Base-by-base conservation (phyloP, 2,888 invertebrate species). In the Aphodius sticticus region DNA sequence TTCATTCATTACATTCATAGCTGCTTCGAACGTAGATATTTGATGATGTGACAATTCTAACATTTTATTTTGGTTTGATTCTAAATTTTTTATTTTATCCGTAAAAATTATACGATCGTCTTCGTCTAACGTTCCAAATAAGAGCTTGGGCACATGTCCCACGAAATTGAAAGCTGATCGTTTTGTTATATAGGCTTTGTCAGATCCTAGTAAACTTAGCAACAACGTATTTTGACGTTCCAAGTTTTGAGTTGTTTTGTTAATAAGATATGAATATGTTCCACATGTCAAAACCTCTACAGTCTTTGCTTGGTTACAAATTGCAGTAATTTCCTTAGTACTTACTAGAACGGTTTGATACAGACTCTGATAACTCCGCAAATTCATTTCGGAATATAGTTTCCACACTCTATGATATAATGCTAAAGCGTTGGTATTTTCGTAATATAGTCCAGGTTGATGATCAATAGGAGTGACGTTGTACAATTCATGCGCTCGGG, bases 91-190 rank as follows among this genome's bases (percentile, higher is more conserved):
- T 38, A 38, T 38, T 38, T 38, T 38, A 38, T 38, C 38, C 38
- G 38, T 38, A 38, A 38, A 38, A 38, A 38, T 38, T 38, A 38
- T 38, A 38, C 38, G 38, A 38, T 38, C 38, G 7, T 38, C 38
- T 38, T 38, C 38, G 38, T 38, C 38, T 7, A 38, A 38, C 38
- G 38, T 38, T 38, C 38, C 38, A 38, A 38, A 38, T 38, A 38
- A 38, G 38, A 38, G 38, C 38, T 38, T 38, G 6, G 38, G 7
- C 38, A 53, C 53, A 53, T 53, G 53, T 53, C 53, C 53, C 53
- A 53, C 53, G 53, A 53, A 53, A 53, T 53, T 53, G 53, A 53
- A 53, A 53, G 53, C 53, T 53, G 53, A 53, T 53, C 53, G 53
- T 53, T 53, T 53, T 53, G 53, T 53, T 53, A 7, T 53, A 53